These are phyloP conservation scores for Merodon equestris DNA, from an alignment of 2,888 invertebrate species.

Conservation along the genomic window DNA sequence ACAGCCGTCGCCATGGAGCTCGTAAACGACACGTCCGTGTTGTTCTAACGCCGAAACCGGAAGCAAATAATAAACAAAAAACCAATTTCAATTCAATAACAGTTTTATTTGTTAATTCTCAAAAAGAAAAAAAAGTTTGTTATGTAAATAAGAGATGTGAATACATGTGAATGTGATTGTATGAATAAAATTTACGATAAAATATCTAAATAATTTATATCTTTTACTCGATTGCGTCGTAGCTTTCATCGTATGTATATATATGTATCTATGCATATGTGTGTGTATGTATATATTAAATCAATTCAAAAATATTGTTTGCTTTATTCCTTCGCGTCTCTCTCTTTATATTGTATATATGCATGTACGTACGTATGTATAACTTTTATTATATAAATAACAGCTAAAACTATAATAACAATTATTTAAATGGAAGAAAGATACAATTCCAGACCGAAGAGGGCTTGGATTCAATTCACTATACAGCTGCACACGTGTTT, in stretches of 20 bases:
- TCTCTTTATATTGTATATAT: no score
- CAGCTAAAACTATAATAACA: constrained; percentile 68
- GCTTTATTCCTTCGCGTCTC: constrained; percentile 26
- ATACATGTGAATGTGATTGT: constrained; percentile 61
- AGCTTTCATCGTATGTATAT: constrained; percentile 3
- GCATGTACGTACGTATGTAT: constrained; percentile 58
- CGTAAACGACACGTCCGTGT: constrained; percentile 56
- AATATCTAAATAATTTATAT: constrained; percentile 63
- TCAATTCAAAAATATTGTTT: constrained; percentile 63
- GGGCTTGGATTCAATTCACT: constrained; percentile 46
- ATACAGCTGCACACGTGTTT: constrained; percentile 45
- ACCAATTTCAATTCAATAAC: constrained; percentile 57
- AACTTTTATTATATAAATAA: constrained; percentile 65
- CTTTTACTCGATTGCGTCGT: constrained; percentile 6
- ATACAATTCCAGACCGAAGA: constrained; percentile 52
- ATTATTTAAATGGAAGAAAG: constrained; percentile 68
- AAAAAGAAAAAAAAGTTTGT: constrained; percentile 41
- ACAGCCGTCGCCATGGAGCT: constrained; percentile 72
- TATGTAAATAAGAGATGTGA: constrained; percentile 62
- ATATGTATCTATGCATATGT: constrained; percentile 6
- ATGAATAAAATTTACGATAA: constrained; percentile 63
- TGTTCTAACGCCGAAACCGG: constrained; percentile 22
- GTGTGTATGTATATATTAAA: constrained; percentile 51
- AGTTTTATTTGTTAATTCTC: constrained; percentile 62
- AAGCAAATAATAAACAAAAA: not conserved